Base-by-base conservation (phyloP, 2,888 invertebrate species). In the Scaptomyza polygonia region DNA sequence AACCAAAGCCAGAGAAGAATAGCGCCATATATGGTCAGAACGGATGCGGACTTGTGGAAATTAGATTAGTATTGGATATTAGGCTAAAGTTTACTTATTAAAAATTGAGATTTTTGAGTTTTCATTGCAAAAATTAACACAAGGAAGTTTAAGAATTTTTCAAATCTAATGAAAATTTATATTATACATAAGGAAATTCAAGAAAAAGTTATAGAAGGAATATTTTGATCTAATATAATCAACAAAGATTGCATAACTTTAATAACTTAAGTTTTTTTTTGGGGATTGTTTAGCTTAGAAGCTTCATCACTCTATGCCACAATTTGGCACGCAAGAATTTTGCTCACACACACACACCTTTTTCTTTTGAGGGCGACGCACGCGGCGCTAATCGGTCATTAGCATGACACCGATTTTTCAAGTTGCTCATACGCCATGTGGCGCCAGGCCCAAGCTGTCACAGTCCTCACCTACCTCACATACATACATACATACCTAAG, bases 381-480 rank as follows among this genome's bases (percentile, higher is more conserved):
- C 68, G 71, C 73, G 40, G 64, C 63, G 54, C 65, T 84, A 81
- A 86, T 84, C 87, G 87, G 79, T 85, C 82, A 86, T 81, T 86
- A 72, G 65, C 85, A 85, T 79, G 83, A 74, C 85, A 78, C 79
- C 78, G 74, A 77, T 84, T 81, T 79, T 58, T 68, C 42, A 69
- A 55, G 66, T 76, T 82, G 58, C 66, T 70, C 64, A 72, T 78
- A 78, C 78, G 80, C 67, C 82, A 55, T 61, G 80, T 80, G 66
- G 57, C 45, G 21, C 53, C 8, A 36, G 34, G 36, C 40, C 25
- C 16, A 34, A 44, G 45, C 34, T 52, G n/a, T n/a, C 30, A 16
- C 32, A 44, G 11, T 7, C 54, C 51, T 16, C 9, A 40, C 52
- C 39, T 42, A 27, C n/a, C n/a, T n/a, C n/a, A n/a, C 16, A 39